These are phyloP conservation scores for Agrilus biguttatus DNA, from an alignment of 2,888 invertebrate genomes.

Conservation along the genomic window DNA sequence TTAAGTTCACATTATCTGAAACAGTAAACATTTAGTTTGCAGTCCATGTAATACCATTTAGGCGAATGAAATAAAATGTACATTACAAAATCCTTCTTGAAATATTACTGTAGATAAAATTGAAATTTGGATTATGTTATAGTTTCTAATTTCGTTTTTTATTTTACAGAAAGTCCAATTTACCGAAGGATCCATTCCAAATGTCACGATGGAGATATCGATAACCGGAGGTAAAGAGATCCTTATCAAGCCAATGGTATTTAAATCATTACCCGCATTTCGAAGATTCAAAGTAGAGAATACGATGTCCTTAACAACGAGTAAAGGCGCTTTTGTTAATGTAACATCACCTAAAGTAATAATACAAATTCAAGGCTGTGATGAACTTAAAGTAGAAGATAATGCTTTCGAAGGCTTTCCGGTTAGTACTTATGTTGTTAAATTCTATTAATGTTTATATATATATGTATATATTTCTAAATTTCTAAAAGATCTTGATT, in stretches of 20 bases:
- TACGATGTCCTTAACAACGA: slow-evolving; percentile 38
- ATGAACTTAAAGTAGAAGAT: slow-evolving; percentile 43
- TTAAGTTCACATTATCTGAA: no score
- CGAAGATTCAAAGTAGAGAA: slow-evolving; percentile 39
- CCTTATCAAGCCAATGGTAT: slow-evolving; percentile 39
- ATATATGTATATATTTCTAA: no score
- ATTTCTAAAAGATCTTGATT: no score
- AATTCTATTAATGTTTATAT: background rate
- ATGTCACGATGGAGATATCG: slow-evolving; percentile 41
- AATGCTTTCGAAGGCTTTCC: slow-evolving; percentile 47
- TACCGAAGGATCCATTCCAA: slow-evolving; percentile 39
- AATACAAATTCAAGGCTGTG: slow-evolving; percentile 45
- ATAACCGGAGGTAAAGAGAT: slow-evolving; percentile 41
- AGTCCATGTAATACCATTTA: no score
- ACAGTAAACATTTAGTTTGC: no score
- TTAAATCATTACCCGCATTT: slow-evolving; percentile 39
- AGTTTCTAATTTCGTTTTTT: slow-evolving; percentile 5
- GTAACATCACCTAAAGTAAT: slow-evolving; percentile 43
- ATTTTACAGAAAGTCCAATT: slow-evolving; percentile 36
- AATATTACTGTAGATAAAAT: no score
- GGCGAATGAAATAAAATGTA: no score
- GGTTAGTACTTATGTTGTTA: no score
- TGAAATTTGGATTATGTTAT: background rate
- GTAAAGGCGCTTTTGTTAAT: slow-evolving; percentile 44
- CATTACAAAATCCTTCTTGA: no score